phyloP scores from a whole-genome alignment of 2,113 vertebrate species.

The Chionis minor region DNA sequence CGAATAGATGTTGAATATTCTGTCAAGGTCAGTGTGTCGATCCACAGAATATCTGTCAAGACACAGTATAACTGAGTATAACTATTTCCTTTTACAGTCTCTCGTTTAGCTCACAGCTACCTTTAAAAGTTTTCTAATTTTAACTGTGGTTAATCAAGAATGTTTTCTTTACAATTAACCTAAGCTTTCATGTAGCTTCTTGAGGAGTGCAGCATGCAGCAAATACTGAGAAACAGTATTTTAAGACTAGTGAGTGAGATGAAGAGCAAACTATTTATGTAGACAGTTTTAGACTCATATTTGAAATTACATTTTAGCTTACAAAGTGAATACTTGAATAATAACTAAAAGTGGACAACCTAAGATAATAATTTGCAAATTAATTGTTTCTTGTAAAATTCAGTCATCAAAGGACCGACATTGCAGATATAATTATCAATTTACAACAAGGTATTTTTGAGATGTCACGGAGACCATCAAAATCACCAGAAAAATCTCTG shows the following conservation, averaged over 20 bases:
- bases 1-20: conserved; percentile 89
- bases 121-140: not conserved
- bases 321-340: not conserved
- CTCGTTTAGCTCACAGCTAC: not conserved
- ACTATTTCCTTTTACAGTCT: not conserved
- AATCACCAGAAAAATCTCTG: not conserved
- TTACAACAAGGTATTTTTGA: not conserved
- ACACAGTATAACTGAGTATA: not conserved
- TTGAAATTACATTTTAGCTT: not conserved
- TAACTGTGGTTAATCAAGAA: not conserved
- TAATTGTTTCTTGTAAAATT: not conserved
- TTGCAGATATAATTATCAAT: not conserved
- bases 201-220: not conserved
- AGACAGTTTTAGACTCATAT: not conserved
- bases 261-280: not conserved
- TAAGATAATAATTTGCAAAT: not conserved
- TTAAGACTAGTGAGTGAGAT: not conserved
- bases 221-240: not conserved
- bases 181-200: not conserved
- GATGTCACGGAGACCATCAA: not conserved
- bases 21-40: conserved; percentile 90
- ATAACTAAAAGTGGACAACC: not conserved
- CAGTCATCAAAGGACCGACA: not conserved
- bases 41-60: conserved; percentile 91
- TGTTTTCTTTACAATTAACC: not conserved